Percentiles rank a stretch among this genome's conserved stretches.
These are phyloP conservation scores for Polypterus bichir DNA, from an alignment of 2,113 vertebrate species.

Conservation along the genomic window DNA sequence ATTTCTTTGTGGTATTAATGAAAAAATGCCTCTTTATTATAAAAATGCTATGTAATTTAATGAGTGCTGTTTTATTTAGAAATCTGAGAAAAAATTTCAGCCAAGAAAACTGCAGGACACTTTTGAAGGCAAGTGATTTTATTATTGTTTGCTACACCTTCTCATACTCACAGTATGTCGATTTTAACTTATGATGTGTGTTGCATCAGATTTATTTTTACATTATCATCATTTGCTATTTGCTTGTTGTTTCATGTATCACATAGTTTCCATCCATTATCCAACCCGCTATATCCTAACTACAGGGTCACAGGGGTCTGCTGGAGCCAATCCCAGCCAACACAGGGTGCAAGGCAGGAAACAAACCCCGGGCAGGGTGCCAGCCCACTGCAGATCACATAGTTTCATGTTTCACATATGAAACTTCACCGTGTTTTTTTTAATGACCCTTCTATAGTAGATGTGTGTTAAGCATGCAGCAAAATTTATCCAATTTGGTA, in stretches of 20 bases:
- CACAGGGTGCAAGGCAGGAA: too few species aligned
- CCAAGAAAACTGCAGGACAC: constrained; percentile 76
- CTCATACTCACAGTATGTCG: background rate
- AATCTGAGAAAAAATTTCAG: constrained; percentile 74
- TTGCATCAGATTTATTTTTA: background rate
- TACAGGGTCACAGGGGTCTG: too few species aligned
- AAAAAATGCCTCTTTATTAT: background rate
- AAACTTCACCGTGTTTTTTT: too few species aligned
- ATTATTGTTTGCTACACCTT: background rate
- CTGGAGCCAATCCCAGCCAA: too few species aligned
- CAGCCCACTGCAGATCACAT: too few species aligned
- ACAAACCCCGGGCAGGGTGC: too few species aligned
- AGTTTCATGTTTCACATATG: too few species aligned
- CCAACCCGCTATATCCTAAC: too few species aligned
- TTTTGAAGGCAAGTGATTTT: background rate
- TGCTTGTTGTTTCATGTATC: background rate
- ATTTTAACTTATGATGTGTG: background rate
- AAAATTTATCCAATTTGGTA: too few species aligned
- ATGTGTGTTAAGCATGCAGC: too few species aligned
- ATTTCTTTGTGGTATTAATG: background rate
- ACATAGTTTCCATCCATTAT: too few species aligned
- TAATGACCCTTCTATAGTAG: too few species aligned
- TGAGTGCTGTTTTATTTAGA: constrained; percentile 42
- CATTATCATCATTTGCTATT: background rate
- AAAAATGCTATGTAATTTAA: background rate